phyloP scores from a whole-genome alignment of 2,888 invertebrate genomes.

The Sturmia bella region DNA sequence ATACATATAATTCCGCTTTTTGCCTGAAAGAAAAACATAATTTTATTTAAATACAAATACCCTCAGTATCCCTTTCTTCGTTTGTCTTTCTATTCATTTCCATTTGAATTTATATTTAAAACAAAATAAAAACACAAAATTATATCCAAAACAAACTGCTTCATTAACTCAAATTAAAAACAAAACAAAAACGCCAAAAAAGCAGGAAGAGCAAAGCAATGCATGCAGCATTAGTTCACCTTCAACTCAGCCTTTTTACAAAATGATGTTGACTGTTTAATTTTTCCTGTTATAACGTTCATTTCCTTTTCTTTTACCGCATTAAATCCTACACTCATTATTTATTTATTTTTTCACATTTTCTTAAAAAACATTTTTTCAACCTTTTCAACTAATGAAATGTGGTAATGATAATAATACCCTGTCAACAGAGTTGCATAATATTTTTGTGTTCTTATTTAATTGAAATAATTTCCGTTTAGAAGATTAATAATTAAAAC shows the following conservation, averaged over 20 bases:
- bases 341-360: slow-evolving; percentile 11
- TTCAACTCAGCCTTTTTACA: not conserved
- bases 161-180: slow-evolving; percentile 29
- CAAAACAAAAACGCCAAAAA: not conserved
- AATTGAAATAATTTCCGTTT: slow-evolving; percentile 39
- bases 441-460: slow-evolving; percentile 30
- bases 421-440: slow-evolving; percentile 18
- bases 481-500: not conserved
- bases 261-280: slow-evolving; percentile 3
- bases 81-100: not conserved
- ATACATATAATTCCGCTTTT: too few relatives aligned
- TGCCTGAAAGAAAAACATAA: too few relatives aligned
- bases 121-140: not conserved
- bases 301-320: slow-evolving; percentile 29
- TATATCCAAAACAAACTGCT: slow-evolving; percentile 15
- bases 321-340: slow-evolving; percentile 23
- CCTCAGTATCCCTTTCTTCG: too few relatives aligned
- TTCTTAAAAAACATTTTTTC: not conserved
- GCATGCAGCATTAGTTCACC: not conserved
- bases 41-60: too few relatives aligned
- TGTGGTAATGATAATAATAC: slow-evolving; percentile 15
- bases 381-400: slow-evolving; percentile 1
- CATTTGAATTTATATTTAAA: not conserved
- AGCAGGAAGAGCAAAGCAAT: not conserved
- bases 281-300: slow-evolving; percentile 7